These are phyloP conservation scores for Morus bassanus DNA, from an alignment of 2,797 vertebrate species.

Conservation along the genomic window DNA sequence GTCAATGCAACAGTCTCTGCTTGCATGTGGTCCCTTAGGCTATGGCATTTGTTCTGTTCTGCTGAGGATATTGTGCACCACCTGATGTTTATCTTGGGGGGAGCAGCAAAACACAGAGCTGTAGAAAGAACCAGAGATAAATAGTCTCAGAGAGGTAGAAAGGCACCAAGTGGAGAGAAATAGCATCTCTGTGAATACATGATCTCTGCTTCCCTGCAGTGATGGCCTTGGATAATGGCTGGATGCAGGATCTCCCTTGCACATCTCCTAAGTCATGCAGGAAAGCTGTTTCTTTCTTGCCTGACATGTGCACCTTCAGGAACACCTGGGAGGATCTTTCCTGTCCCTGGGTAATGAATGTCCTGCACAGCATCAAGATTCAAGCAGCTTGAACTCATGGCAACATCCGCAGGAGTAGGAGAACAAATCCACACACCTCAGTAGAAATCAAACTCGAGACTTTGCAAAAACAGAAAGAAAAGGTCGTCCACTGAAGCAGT, in stretches of 20 bases:
- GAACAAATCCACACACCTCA: background rate
- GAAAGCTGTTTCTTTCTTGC: background rate
- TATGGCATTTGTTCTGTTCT: conserved; percentile 71
- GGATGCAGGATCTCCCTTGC: background rate
- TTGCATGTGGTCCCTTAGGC: conserved; percentile 46
- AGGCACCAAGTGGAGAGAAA: background rate
- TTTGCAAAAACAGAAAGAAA: background rate
- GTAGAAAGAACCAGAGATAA: background rate
- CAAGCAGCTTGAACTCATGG: background rate
- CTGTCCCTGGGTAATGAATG: background rate
- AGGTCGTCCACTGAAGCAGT: background rate
- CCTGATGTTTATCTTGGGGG: conserved; percentile 30
- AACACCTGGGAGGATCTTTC: background rate
- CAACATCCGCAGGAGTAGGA: background rate
- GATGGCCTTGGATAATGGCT: background rate
- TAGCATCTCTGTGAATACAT: background rate
- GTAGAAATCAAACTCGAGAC: background rate
- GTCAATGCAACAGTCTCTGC: background rate
- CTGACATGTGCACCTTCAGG: accelerated
- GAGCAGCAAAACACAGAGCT: conserved; percentile 72
- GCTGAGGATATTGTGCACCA: conserved; percentile 74
- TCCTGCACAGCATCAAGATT: background rate
- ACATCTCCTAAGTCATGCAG: background rate
- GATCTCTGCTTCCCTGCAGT: background rate
- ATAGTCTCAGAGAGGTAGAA: background rate